Evolutionary conservation across 2,888 invertebrate genomes (phyloP).

Genomic region (Salticus scenicus): DNA sequence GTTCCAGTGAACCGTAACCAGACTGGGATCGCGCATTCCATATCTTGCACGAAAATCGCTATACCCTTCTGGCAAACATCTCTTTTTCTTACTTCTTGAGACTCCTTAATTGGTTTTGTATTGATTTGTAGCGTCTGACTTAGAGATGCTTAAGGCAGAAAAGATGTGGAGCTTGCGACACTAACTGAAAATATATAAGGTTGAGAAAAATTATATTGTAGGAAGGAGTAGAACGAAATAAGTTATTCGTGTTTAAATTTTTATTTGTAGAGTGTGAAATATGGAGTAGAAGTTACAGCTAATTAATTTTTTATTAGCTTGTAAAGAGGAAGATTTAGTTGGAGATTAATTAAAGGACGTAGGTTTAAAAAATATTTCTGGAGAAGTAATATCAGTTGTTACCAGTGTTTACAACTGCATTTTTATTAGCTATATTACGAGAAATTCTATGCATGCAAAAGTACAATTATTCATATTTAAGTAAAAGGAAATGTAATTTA

Average conservation of each 20-base stretch:
- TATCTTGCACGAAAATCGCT: background rate
- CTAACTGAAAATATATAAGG: background rate
- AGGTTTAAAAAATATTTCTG: no score
- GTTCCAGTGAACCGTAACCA: background rate
- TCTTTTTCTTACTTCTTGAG: constrained; percentile 37
- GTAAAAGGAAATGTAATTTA: no score
- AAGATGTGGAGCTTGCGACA: background rate
- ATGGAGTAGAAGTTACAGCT: background rate
- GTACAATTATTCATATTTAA: no score
- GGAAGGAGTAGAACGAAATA: background rate
- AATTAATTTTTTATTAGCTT: background rate
- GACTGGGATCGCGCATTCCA: background rate
- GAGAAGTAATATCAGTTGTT: no score
- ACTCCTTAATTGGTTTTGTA: constrained; percentile 68
- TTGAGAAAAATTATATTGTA: background rate
- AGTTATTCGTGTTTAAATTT: background rate
- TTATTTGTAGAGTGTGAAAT: background rate
- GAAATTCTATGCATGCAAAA: no score
- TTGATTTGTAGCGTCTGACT: constrained; percentile 68
- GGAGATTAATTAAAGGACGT: no score
- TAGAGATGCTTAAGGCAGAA: constrained; percentile 56
- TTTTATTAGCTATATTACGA: no score
- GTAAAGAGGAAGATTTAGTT: no score
- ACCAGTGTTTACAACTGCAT: no score
- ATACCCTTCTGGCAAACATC: constrained; percentile 10